phyloP scores from a whole-genome alignment of 2,113 vertebrate genomes.

The Indicator maculatus region DNA sequence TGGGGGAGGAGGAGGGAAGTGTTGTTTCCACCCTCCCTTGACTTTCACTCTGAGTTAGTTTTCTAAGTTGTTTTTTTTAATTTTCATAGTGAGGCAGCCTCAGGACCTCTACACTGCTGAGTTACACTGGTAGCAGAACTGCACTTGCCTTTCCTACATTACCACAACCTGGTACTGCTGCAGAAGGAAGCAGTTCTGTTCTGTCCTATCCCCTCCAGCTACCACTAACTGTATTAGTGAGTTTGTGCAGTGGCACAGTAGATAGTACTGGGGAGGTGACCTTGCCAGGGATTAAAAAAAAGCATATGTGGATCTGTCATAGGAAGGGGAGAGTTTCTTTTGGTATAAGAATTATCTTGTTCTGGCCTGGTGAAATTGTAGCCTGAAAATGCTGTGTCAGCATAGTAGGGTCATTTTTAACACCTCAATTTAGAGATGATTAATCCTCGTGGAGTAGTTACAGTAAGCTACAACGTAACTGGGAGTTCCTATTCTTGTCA shows the following conservation, averaged over 20 bases:
- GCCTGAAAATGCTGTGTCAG: neutral
- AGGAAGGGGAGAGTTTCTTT: neutral
- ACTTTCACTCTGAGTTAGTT: neutral
- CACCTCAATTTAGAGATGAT: neutral
- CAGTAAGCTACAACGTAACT: neutral
- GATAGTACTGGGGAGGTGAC: neutral
- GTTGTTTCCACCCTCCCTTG: neutral
- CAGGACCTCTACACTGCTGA: neutral
- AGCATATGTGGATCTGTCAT: neutral
- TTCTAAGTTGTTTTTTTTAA: neutral
- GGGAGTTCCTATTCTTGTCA: neutral
- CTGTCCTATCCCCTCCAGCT: neutral
- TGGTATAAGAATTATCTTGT: neutral
- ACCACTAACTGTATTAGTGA: neutral
- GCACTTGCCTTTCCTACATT: accelerated
- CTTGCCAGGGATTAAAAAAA: neutral
- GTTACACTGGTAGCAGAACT: neutral
- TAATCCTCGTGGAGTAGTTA: neutral
- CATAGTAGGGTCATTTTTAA: neutral
- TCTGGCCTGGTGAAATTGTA: neutral
- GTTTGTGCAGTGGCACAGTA: neutral
- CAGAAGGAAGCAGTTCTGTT: neutral
- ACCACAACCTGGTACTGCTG: neutral
- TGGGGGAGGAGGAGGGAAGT: too few species aligned
- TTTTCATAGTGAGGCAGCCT: neutral